Base-by-base conservation (phyloP, 2,888 invertebrate genomes). In the Lasioglossum villosulum region DNA sequence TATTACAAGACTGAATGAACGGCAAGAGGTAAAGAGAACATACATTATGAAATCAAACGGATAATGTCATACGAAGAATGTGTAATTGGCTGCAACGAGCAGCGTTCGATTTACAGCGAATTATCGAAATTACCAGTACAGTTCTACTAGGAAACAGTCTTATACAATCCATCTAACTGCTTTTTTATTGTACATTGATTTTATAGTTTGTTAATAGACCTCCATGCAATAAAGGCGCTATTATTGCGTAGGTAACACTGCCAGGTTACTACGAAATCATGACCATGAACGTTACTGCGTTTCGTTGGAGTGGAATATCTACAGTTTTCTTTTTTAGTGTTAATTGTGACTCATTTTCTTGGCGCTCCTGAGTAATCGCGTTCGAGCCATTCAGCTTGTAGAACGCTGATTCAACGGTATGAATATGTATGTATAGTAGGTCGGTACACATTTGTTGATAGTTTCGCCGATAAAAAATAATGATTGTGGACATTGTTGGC, bases 241-340 rank as follows among this genome's bases (percentile, higher is more conserved):
- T 63, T 63, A 63, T 30, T 27, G 30, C 63, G 63, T 16, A 27
- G 27, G 4, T 16, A 27, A 16, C 30, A 14, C 27, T n/a, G 59
- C 27, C 63, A 30, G 16, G 14, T 27, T 27, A 8, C 42, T 27
- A 72, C 42, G 42, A 27, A 45, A 45, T 42, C 68, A 23, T 34
- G 23, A 23, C 34, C 68, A 63, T 30, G 63, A 63, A 30, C 63
- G 63, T 63, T 30, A 63, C 63, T 63, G 63, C 63, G 63, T 16
- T 63, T 63, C 63, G 30, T 27, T 63, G 10, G 6, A 30, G 30
- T 63, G 63, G 30, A 16, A 16, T 63, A 63, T 63, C 30, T 16
- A 30, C 63, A 16, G 30, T 63, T 63, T 63, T 63, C 63, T 63
- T 63, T 63, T 63, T 63, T 27, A 63, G 63, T 59, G 4, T 63